Evolutionary conservation across 2,797 vertebrate species (phyloP), one percentile per base, ranked within the genome.

Genomic region (Acanthurus leucopareius): DNA sequence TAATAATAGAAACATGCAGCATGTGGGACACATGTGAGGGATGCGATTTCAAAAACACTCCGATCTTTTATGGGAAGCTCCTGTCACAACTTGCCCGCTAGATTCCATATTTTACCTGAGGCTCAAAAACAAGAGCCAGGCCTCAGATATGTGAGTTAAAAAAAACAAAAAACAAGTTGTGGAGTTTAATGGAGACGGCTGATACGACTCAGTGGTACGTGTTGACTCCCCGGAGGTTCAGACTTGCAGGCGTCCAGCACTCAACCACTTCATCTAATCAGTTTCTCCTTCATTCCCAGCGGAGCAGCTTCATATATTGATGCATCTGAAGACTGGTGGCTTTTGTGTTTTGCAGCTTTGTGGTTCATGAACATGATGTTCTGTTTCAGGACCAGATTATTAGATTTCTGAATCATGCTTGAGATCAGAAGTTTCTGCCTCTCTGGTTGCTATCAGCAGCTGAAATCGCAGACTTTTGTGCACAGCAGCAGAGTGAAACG

Each of bases 1-100:
- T 13, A 17, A 28, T 3, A 51, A 6, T 16, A 38, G 49, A 44
- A 60, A 22, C 32, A 49, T 3, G 11, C 13, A 15, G 13, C 17
- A 20, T 4, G 5, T 44, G 1, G 9, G 2, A 5, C 14, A 3
- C 22, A 2, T 69, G 16, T 22, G 16, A 69, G 20, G 3, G 13
- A 20, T 52, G 17, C 35, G 44, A 51, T 58, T 52, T 64, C 14
- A 44, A 5, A 68, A 54, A 9, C 22, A 11, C 19, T 48, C 17
- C 5, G 28, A 4, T 32, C 28, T 32, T 32, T 32, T 32, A 32
- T 4, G 28, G 28, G 28, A 32, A 32, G 5, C 4, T 75, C 57
- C 20, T 71, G 81, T 71, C 40, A 38, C 38, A 1, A 68, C 71
- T 48, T 57, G 67, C 25, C 22, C 4, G 47, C 19, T 10, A 2